Conservation (phyloP, 2,113 vertebrate genomes). For the Gnathonemus echidnorhynchus region DNA sequence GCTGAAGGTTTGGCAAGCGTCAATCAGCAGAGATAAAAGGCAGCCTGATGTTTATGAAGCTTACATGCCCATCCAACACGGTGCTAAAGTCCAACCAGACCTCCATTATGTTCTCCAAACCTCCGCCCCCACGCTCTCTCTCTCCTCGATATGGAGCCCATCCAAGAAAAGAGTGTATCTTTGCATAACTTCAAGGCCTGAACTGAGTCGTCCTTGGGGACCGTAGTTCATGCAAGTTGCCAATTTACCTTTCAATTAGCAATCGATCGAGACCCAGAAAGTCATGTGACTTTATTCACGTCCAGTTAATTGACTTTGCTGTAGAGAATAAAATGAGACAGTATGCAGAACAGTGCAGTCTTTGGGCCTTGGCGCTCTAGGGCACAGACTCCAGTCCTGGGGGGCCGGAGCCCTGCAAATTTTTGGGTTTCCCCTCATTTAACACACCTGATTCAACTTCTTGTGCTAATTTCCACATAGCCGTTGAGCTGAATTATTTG, state of each 20-base stretch:
- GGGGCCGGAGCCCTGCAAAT: too few relatives aligned
- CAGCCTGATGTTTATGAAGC: background rate
- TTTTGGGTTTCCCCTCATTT: too few relatives aligned
- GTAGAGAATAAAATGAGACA: background rate
- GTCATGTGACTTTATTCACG: background rate
- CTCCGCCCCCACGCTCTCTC: background rate
- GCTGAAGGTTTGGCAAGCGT: background rate
- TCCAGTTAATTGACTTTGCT: background rate
- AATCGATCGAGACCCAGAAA: background rate
- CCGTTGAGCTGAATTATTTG: too few relatives aligned
- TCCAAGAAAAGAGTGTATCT: background rate
- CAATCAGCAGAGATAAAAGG: slow-evolving; percentile 4
- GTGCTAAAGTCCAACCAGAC: background rate
- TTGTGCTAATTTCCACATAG: too few relatives aligned
- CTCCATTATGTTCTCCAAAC: background rate
- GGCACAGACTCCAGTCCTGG: background rate
- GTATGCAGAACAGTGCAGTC: background rate
- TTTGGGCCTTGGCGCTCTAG: background rate
- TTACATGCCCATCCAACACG: background rate
- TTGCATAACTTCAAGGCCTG: background rate
- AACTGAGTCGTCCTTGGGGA: background rate
- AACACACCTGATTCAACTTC: too few relatives aligned
- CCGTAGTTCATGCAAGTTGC: background rate
- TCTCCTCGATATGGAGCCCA: background rate
- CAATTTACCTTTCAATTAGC: background rate